Evolutionary conservation across 2,888 invertebrate genomes (phyloP), one percentile per base, ranked within the genome.

Genomic region (Ormyrus thymus): DNA sequence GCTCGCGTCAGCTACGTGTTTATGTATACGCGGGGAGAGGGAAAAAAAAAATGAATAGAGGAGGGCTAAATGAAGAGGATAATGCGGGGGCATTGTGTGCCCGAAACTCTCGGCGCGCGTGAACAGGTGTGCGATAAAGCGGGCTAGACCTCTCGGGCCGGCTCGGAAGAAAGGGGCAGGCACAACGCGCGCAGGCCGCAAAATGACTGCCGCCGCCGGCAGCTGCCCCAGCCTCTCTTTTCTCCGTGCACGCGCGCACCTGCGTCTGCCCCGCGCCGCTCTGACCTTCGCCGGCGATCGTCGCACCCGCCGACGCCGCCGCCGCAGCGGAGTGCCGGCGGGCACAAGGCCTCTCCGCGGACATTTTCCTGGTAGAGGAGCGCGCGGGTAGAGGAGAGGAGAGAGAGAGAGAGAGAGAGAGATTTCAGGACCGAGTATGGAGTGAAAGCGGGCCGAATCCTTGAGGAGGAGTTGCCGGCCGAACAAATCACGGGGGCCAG

Each of bases 41-140:
- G 0, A 65, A 6, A 1, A 29, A 29, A 29, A 29, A 29, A 29
- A 29, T 29, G 3, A 29, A 29, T 1, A 51, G 13, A 50, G 29
- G 59, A 11, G 66, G n/a, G 13, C 7, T 48, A 58, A 56, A 58
- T 50, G 65, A 65, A 65, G 56, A 58, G 65, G 51, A 51, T 68
- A 75, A 74, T 29, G 51, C 43, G 9, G 8, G 1, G 64, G 1
- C 50, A 29, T 29, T 29, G 29, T 29, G 29, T 29, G 29, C 29
- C 2, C 4, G 29, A 29, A 29, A 4, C 29, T 4, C 29, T 29
- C 29, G n/a, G 58, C n/a, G 11, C 43, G 9, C 55, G 70, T 56
- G 76, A 78, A 78, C 78, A 78, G 78, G 78, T 78, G 78, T 78
- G 78, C 61, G 58, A 64, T 76, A 76, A 76, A 70, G 29, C 70